These are phyloP conservation scores for Threskiornis aethiopicus DNA, from an alignment of 2,797 vertebrate genomes.

Conservation along the genomic window DNA sequence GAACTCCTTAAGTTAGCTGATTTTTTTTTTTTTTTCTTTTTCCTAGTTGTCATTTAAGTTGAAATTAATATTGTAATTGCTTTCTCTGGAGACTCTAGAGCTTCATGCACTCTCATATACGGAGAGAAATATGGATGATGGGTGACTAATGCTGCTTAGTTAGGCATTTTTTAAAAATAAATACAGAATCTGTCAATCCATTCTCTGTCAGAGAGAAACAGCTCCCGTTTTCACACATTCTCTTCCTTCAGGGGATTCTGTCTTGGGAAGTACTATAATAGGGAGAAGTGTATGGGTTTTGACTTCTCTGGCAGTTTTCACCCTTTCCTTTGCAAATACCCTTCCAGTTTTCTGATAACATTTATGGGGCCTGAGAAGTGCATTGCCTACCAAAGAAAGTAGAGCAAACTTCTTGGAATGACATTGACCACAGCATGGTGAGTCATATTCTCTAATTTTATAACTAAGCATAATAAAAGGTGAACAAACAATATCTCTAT, in stretches of 20 bases:
- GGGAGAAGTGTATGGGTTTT: conserved; percentile 38
- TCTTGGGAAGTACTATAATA: conserved; percentile 35
- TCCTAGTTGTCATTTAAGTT: conserved; percentile 5
- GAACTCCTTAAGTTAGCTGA: background rate
- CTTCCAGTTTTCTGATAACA: background rate
- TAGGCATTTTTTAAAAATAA: conserved; percentile 55
- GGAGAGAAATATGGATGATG: background rate
- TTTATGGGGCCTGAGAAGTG: background rate
- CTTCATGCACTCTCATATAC: conserved; percentile 1
- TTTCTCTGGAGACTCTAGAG: background rate
- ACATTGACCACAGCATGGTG: background rate
- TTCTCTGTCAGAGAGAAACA: conserved; percentile 29
- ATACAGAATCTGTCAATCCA: conserved; percentile 5
- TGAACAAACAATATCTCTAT: background rate
- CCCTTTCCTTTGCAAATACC: background rate
- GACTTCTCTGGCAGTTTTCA: conserved; percentile 50
- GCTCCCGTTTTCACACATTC: conserved; percentile 19
- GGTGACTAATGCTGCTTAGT: conserved; percentile 54
- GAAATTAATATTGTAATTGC: conserved; percentile 35
- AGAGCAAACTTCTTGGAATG: background rate
- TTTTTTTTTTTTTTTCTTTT: background rate
- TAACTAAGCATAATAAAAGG: background rate
- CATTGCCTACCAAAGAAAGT: background rate
- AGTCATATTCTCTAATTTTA: background rate
- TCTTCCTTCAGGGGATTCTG: conserved; percentile 58